Conservation (phyloP, 2,888 invertebrate genomes). For the Apamea epomidion region DNA sequence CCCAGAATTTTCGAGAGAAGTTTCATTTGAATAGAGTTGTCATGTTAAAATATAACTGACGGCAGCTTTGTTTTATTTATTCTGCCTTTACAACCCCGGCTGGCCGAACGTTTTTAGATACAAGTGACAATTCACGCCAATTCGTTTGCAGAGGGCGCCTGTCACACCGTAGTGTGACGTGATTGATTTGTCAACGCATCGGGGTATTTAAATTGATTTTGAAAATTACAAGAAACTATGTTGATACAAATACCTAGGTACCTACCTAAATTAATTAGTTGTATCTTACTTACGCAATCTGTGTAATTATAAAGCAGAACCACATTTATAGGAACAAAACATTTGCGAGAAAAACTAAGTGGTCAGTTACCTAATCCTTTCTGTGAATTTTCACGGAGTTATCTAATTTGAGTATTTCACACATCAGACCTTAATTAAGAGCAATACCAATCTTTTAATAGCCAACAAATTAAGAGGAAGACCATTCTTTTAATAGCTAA, state of each 20-base stretch:
- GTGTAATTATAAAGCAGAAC: too few relatives aligned
- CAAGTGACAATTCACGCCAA: constrained; percentile 81
- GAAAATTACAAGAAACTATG: background rate
- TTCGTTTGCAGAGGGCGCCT: constrained; percentile 66
- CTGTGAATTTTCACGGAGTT: background rate
- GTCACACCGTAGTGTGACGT: constrained; percentile 69
- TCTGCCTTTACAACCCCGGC: constrained; percentile 73
- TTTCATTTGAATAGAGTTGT: constrained; percentile 68
- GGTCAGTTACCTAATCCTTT: background rate
- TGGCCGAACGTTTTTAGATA: constrained; percentile 72
- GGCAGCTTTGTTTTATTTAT: constrained; percentile 74
- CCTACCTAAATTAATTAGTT: too few relatives aligned
- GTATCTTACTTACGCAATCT: too few relatives aligned
- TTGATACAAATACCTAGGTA: too few relatives aligned
- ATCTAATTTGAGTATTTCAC: background rate
- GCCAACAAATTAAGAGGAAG: background rate
- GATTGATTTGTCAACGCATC: constrained; percentile 5
- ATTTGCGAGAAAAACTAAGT: background rate
- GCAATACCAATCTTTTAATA: too few relatives aligned
- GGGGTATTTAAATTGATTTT: background rate
- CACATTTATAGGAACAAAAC: too few relatives aligned
- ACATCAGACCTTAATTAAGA: background rate
- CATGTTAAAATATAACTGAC: constrained; percentile 79
- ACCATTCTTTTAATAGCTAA: too few relatives aligned
- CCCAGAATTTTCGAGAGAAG: constrained; percentile 18